Percentiles rank a stretch among this genome's conserved stretches.
Conservation (phyloP, 64 coral and sea anemone species). For the Cladopsammia gracilis region DNA sequence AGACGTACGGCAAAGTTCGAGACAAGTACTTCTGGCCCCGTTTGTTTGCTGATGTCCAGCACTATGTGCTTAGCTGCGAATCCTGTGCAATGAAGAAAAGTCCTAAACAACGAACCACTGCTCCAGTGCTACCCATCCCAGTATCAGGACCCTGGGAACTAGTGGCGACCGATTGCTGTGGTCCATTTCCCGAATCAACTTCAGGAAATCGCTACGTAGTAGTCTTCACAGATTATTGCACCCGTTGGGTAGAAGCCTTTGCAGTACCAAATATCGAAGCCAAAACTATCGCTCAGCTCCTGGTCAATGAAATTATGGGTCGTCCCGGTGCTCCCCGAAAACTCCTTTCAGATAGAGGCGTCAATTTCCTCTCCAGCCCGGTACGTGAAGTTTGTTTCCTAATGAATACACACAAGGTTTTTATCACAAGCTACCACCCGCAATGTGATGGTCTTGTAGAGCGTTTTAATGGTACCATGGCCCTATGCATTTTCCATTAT, state of each 20-base stretch:
- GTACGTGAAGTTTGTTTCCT: conserved; percentile 3
- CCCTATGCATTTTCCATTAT: conserved; percentile 22
- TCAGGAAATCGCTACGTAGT: no score
- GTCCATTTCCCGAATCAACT: no score
- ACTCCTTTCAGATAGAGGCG: conserved; percentile 1
- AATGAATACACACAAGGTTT: neutral
- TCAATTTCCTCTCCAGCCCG: conserved; percentile 6
- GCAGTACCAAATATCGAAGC: neutral
- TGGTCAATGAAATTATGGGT: neutral
- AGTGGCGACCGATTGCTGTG: no score
- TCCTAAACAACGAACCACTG: no score
- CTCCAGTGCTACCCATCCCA: no score
- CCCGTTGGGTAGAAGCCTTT: no score
- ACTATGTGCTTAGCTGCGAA: neutral
- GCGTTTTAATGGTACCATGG: neutral
- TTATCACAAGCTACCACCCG: neutral
- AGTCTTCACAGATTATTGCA: no score
- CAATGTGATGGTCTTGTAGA: conserved; percentile 9
- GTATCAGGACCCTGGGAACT: no score
- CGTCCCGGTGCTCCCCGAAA: neutral
- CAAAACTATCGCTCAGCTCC: neutral
- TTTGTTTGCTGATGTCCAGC: neutral
- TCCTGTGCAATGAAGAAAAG: neutral
- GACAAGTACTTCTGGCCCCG: neutral
- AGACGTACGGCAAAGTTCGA: neutral